Percentiles rank a stretch among this genome's conserved stretches.
These are phyloP conservation scores for Brachypalpus laphriformis DNA, from an alignment of 2,888 invertebrate species.

Conservation along the genomic window DNA sequence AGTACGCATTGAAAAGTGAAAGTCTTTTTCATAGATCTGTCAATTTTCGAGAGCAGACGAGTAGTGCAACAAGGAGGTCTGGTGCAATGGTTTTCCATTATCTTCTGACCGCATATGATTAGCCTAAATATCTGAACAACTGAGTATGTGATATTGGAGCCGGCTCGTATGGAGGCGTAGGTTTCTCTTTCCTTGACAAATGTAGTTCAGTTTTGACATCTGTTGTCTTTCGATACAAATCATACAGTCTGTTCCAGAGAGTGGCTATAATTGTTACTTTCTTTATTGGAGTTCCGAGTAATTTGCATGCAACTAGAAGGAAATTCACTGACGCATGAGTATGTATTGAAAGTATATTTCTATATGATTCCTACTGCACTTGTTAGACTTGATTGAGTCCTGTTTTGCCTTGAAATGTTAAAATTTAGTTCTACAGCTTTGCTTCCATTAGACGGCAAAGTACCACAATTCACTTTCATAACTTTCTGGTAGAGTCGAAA, in stretches of 20 bases:
- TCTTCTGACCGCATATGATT: slow-evolving; percentile 69
- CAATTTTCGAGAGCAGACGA: slow-evolving; percentile 58
- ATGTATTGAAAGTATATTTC: no score
- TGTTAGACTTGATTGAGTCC: slow-evolving; percentile 55
- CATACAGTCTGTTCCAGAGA: slow-evolving; percentile 17
- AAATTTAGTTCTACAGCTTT: no score
- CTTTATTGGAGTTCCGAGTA: neutral
- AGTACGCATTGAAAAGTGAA: slow-evolving; percentile 64
- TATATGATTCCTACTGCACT: no score
- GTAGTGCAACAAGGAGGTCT: neutral
- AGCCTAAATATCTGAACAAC: slow-evolving; percentile 50
- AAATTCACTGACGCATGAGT: slow-evolving; percentile 51
- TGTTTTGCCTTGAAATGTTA: no score
- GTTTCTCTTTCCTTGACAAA: slow-evolving; percentile 33
- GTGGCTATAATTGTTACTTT: slow-evolving; percentile 29
- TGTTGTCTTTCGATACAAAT: slow-evolving; percentile 25
- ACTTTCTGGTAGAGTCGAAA: no score
- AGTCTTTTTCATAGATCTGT: slow-evolving; percentile 69
- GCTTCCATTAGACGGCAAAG: no score
- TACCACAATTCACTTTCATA: no score
- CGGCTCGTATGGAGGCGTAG: slow-evolving; percentile 41
- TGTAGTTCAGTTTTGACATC: slow-evolving; percentile 40
- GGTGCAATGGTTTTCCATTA: slow-evolving; percentile 65
- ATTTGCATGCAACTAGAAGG: slow-evolving; percentile 56
- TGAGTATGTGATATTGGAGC: slow-evolving; percentile 15